phyloP scores from a whole-genome alignment of 2,113 vertebrate genomes.

The Sardina pilchardus region DNA sequence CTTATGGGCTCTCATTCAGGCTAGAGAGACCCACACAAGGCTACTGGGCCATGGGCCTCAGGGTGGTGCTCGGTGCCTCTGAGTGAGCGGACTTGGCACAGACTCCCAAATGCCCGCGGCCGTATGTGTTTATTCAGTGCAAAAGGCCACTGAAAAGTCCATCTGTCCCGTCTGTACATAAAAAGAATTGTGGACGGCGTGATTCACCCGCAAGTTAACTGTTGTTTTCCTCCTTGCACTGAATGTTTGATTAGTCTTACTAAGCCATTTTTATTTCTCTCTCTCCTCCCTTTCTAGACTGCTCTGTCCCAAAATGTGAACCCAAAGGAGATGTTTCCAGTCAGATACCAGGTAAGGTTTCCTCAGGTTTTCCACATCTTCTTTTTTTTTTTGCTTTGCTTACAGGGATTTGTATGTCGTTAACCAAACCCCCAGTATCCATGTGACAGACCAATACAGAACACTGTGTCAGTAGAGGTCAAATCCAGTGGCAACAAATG shows the following conservation, averaged over 20 bases:
- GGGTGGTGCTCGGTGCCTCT: background rate
- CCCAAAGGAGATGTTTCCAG: slow-evolving; percentile 45
- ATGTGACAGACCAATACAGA: background rate
- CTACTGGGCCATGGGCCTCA: background rate
- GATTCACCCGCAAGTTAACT: background rate
- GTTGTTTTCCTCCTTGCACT: background rate
- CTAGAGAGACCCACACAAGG: background rate
- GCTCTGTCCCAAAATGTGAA: slow-evolving; percentile 49
- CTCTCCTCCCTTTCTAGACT: slow-evolving; percentile 35
- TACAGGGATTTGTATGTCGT: too few relatives aligned
- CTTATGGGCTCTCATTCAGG: too few relatives aligned
- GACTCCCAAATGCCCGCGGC: background rate
- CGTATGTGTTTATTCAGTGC: background rate
- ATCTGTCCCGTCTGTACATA: background rate
- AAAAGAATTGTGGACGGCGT: background rate
- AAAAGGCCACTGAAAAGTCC: background rate
- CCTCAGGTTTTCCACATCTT: too few relatives aligned
- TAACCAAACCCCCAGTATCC: too few relatives aligned
- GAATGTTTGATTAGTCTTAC: background rate
- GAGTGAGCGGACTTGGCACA: background rate
- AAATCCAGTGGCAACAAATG: background rate
- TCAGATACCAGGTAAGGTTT: slow-evolving; percentile 47
- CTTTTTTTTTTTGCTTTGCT: too few relatives aligned
- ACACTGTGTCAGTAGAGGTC: too few relatives aligned
- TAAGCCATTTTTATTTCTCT: background rate